Percentiles rank a stretch among this genome's conserved stretches.
Conservation (phyloP, 2,113 vertebrate genomes). For the Daubentonia madagascariensis region DNA sequence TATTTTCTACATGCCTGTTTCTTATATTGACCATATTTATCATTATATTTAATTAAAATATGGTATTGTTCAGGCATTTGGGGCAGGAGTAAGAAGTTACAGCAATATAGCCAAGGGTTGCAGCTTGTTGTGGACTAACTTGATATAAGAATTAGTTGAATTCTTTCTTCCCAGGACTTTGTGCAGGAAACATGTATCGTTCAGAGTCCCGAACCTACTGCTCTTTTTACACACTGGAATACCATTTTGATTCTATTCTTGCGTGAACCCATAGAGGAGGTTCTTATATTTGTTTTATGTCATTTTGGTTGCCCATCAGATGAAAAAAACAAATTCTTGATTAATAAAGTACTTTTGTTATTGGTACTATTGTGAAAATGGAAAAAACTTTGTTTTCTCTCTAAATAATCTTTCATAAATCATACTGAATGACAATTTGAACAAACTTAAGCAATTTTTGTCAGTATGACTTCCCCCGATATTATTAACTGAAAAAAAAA, state of each 20-base stretch:
- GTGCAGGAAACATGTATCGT: not conserved
- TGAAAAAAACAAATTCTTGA: constrained; percentile 3
- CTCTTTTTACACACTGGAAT: not conserved
- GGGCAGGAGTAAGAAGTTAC: not conserved
- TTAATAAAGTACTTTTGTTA: not conserved
- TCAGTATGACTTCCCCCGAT: not conserved
- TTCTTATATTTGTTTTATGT: not conserved
- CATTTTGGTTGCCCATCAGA: not conserved
- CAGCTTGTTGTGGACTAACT: not conserved
- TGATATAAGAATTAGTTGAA: not conserved
- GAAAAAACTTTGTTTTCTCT: not conserved
- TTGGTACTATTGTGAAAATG: not conserved
- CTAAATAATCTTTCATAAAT: constrained; percentile 30
- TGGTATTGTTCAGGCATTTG: not conserved
- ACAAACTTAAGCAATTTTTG: not conserved
- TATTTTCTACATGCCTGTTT: not conserved
- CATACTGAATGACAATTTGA: not conserved
- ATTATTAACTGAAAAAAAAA: not conserved
- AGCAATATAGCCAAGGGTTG: not conserved
- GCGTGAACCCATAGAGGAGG: not conserved
- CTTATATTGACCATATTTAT: not conserved
- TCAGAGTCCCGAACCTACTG: not conserved
- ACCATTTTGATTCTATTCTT: not conserved
- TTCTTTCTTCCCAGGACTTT: not conserved
- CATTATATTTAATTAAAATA: constrained; percentile 23